Base-by-base conservation (phyloP, 2,113 vertebrate species). In the Chunga burmeisteri region DNA sequence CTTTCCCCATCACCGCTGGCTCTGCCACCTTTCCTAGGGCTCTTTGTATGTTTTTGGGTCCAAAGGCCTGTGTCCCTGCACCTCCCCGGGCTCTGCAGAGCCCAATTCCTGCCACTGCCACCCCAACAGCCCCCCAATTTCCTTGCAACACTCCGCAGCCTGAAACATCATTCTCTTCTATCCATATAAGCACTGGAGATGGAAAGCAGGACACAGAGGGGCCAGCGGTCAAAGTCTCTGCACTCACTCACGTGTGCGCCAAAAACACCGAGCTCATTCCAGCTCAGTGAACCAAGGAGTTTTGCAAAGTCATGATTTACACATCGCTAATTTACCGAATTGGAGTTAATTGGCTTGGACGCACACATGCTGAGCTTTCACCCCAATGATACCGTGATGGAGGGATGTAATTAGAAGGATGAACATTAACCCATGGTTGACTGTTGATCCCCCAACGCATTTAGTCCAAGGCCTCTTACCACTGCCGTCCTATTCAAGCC, bases 221-320 rank as follows among this genome's bases (percentile, higher is more conserved):
- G 56, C 13, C 78, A 62, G 14, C 7, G 91, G 90, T 29, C 97
- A 97, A 95, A 97, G 96, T 90, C 93, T 88, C 59, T 49, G 53
- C 38, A 34, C 84, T 71, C 40, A 5, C 30, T 58, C 73, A 30
- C 2, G 2, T 44, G 59, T 36, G 71, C 0, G 0, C 40, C 18
- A 6, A 61, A 93, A 87, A 23, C 87, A 65, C 29, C 0, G 2
- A 9, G 61, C 78, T 70, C 20, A 0, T 11, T 74, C 36, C 81
- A 75, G 97, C 75, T 61, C 95, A 86, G 74, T 53, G 95, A 86
- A 32, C 65, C 83, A 53, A 27, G 46, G 49, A 38, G n/a, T 92
- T 97, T n/a, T 96, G 88, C 80, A 88, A n/a, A 75, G 92, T 92
- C 95, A 89, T 83, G 88, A 94, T 96, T 92, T 96, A 97, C 81